Evolutionary conservation across 2,797 vertebrate species (phyloP).

Genomic region (Echiichthys vipera): DNA sequence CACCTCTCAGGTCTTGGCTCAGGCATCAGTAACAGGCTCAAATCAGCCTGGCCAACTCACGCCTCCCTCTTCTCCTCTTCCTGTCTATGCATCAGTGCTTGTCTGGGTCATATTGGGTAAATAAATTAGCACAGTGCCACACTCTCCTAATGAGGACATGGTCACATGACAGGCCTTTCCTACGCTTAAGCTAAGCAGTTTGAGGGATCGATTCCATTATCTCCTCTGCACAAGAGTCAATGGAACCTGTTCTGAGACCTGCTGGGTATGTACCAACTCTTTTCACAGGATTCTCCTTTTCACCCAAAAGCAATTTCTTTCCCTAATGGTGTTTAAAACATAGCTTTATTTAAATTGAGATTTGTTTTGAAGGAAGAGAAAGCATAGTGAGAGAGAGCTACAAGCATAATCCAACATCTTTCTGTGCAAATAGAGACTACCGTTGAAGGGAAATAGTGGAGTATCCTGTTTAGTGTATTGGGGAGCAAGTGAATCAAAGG

Average conservation of each 20-base stretch:
- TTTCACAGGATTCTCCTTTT: conserved; percentile 17
- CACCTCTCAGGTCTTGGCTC: conserved; percentile 37
- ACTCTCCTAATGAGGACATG: conserved; percentile 70
- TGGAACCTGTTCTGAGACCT: conserved; percentile 70
- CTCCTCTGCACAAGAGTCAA: conserved; percentile 66
- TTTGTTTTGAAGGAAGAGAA: conserved; percentile 41
- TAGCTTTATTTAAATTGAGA: conserved; percentile 29
- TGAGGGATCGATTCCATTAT: conserved; percentile 74
- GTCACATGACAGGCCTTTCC: conserved; percentile 75
- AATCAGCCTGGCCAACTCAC: conserved; percentile 63
- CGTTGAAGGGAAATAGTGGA: conserved; percentile 24
- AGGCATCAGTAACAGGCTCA: conserved; percentile 52
- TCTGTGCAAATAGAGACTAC: conserved; percentile 36
- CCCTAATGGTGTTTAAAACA: conserved; percentile 30
- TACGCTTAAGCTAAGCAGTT: conserved; percentile 78
- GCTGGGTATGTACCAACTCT: conserved; percentile 72
- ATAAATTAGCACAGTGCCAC: conserved; percentile 76
- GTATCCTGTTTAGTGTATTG: conserved; percentile 38
- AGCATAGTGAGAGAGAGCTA: conserved; percentile 30
- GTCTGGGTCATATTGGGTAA: conserved; percentile 71
- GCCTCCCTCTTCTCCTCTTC: conserved; percentile 26
- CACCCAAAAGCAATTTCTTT: conserved; percentile 33
- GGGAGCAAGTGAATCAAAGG: conserved; percentile 51
- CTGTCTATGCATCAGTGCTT: conserved; percentile 42
- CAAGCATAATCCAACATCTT: conserved; percentile 38